These are phyloP conservation scores for Drosophila pruinosa DNA, from an alignment of 1,140 invertebrate species.

Conservation along the genomic window DNA sequence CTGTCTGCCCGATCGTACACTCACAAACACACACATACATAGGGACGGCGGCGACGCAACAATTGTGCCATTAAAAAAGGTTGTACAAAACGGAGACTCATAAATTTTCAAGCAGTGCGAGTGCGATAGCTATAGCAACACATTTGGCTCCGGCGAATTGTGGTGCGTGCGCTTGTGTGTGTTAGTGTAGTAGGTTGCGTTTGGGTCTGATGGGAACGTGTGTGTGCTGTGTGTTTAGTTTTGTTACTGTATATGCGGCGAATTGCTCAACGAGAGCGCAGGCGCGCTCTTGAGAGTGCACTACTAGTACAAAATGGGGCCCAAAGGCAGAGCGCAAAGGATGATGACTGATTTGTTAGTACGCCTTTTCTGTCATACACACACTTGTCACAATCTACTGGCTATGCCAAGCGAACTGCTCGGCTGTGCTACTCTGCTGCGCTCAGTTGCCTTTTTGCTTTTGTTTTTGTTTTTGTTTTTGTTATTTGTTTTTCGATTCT, in stretches of 20 bases:
- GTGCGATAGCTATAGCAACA: conserved; percentile 55
- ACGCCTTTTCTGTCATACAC: conserved; percentile 82
- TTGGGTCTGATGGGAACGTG: neutral
- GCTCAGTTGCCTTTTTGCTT: conserved; percentile 18
- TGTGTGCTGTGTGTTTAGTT: conserved; percentile 7
- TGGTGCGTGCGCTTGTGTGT: conserved; percentile 23
- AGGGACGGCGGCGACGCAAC: conserved; percentile 61
- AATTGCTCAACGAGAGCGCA: conserved; percentile 60
- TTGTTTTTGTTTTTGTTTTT: conserved; percentile 35
- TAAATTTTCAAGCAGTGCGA: conserved; percentile 59
- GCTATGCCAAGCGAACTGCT: conserved; percentile 6
- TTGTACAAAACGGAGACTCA: conserved; percentile 43
- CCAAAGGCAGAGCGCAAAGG: conserved; percentile 53
- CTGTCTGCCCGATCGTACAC: conserved; percentile 46
- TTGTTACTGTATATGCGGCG: conserved; percentile 36
- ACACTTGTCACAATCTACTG: conserved; percentile 69
- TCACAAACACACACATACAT: conserved; percentile 20
- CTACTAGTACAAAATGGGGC: conserved; percentile 56
- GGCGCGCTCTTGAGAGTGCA: conserved; percentile 51
- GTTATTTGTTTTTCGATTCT: conserved; percentile 61
- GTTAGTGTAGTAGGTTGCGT: neutral
- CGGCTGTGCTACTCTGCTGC: conserved; percentile 28
- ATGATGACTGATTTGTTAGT: conserved; percentile 82
- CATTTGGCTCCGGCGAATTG: conserved; percentile 41
- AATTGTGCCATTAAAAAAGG: conserved; percentile 81